Evolutionary conservation across 2,888 invertebrate species (phyloP).

Genomic region (Pammene fasciana): DNA sequence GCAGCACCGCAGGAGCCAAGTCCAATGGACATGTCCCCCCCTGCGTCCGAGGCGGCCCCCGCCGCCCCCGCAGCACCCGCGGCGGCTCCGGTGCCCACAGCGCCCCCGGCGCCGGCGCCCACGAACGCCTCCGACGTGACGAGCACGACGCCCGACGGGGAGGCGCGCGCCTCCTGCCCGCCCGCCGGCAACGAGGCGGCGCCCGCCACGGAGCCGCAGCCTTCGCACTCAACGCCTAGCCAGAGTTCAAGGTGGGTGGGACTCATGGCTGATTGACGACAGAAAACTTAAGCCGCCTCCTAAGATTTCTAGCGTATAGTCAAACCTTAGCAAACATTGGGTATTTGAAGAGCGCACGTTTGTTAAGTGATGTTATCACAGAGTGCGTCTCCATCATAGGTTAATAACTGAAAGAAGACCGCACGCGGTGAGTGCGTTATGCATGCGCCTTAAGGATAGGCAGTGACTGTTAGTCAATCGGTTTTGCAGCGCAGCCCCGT

Average conservation of each 20-base stretch:
- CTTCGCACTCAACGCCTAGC: slow-evolving; percentile 20
- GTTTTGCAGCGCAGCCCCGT: no score
- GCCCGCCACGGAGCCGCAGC: slow-evolving; percentile 21
- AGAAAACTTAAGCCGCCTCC: not conserved
- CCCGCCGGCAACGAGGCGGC: not conserved
- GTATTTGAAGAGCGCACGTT: no score
- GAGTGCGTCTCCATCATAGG: no score
- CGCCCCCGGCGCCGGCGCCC: slow-evolving; percentile 28
- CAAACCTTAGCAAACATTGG: no score
- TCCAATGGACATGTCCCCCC: slow-evolving; percentile 51
- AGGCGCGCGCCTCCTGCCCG: not conserved
- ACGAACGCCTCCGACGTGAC: slow-evolving; percentile 71
- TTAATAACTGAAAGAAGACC: no score
- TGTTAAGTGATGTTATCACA: no score
- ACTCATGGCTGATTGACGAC: no score
- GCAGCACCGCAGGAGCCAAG: slow-evolving; percentile 32
- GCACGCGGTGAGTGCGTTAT: no score
- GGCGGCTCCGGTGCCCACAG: not conserved
- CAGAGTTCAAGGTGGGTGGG: slow-evolving; percentile 22
- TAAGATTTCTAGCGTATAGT: no score
- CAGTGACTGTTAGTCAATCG: no score
- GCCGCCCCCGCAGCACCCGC: not conserved
- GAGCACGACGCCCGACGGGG: slow-evolving; percentile 63
- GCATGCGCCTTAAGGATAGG: no score
- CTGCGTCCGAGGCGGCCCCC: not conserved